Percentiles rank a stretch among this genome's conserved stretches.
These are phyloP conservation scores for Heliconius hermathena DNA, from an alignment of 1,140 invertebrate genomes.

Conservation along the genomic window DNA sequence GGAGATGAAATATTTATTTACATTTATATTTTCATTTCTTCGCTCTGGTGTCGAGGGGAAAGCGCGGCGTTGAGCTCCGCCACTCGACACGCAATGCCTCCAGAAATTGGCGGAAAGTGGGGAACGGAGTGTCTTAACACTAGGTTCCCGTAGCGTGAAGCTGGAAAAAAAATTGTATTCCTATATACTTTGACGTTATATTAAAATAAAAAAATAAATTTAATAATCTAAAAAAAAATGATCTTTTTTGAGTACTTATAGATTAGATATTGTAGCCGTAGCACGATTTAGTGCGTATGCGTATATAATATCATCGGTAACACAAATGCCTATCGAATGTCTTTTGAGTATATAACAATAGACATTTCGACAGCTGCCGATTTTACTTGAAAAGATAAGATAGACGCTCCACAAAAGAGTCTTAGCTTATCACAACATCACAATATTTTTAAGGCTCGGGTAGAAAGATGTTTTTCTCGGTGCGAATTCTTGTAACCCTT, in stretches of 20 bases:
- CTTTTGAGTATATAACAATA: constrained; percentile 16
- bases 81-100: no score
- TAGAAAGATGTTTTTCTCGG: constrained; percentile 53
- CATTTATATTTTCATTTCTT: no score
- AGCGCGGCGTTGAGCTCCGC: no score
- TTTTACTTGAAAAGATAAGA: constrained; percentile 52
- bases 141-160: no score
- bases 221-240: neutral
- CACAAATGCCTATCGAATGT: constrained; percentile 20
- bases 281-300: neutral
- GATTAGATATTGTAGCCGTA: neutral
- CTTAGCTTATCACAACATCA: constrained; percentile 44
- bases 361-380: constrained; percentile 28
- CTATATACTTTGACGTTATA: no score
- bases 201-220: neutral
- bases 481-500: constrained; percentile 47
- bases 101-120: no score
- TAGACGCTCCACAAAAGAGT: constrained; percentile 49
- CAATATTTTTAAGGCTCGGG: constrained; percentile 43
- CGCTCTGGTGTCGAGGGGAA: no score
- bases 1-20: no score
- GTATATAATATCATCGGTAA: constrained; percentile 6
- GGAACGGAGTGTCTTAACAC: no score
- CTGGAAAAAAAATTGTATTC: no score
- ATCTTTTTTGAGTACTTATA: neutral